Evolutionary conservation across 2,113 vertebrate species (phyloP).

Genomic region (Laticauda colubrina): DNA sequence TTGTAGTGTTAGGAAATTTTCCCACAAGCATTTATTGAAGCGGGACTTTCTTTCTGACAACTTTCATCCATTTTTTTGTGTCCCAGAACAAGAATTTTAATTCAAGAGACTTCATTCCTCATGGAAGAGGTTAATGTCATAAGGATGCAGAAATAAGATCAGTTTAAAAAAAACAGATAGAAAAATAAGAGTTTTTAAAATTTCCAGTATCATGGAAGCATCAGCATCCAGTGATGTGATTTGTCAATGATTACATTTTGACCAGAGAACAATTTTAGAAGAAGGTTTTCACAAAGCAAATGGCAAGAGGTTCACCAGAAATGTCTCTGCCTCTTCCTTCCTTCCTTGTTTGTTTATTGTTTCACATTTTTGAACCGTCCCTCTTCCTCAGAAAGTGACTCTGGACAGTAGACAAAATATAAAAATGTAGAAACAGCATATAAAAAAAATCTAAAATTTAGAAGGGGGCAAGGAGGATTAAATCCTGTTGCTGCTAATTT

Average conservation of each 20-base stretch:
- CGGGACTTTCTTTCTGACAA: not conserved
- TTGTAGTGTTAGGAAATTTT: not conserved
- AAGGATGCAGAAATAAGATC: not conserved
- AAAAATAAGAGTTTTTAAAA: not conserved
- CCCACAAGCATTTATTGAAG: not conserved
- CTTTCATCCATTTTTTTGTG: not conserved
- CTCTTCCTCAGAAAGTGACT: not conserved
- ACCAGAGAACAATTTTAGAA: not conserved
- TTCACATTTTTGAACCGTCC: not conserved
- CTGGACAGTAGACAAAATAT: not conserved
- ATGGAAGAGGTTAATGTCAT: not conserved
- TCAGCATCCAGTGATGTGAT: not conserved
- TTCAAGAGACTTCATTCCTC: not conserved
- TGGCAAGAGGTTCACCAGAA: not conserved
- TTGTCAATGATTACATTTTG: not conserved
- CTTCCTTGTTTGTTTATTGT: not conserved
- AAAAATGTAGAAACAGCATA: not conserved
- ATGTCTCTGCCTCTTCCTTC: not conserved
- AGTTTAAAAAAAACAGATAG: not conserved
- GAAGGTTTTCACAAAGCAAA: not conserved
- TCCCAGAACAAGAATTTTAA: not conserved
- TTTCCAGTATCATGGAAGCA: not conserved
- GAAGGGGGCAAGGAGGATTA: not conserved
- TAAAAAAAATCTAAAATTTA: not conserved
- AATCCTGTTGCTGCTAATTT: not conserved